A percentile compares a stretch with the other conserved stretches of the same genome.
These are phyloP conservation scores for Callipepla californica DNA, from an alignment of 2,113 vertebrate species.

Conservation along the genomic window DNA sequence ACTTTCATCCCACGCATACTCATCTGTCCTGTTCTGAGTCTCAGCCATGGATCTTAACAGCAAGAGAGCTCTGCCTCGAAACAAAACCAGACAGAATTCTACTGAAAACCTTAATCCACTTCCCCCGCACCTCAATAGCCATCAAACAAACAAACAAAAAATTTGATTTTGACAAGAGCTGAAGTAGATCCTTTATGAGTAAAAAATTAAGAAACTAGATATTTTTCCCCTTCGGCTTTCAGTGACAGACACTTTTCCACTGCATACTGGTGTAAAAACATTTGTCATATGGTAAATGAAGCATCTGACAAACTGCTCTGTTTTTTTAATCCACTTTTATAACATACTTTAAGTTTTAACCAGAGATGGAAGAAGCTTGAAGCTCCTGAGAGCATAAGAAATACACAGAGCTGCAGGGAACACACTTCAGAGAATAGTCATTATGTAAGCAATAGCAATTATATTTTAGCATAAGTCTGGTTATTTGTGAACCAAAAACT, in stretches of 20 bases:
- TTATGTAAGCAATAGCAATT: conserved; percentile 24
- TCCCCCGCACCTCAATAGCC: not conserved
- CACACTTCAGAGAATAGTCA: not conserved
- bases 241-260: not conserved
- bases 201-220: not conserved
- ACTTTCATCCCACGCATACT: not conserved
- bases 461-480: not conserved
- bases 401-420: not conserved
- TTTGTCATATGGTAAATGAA: not conserved
- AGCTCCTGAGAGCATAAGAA: conserved; percentile 26
- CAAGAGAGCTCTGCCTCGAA: not conserved
- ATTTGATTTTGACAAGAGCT: not conserved
- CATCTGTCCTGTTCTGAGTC: not conserved
- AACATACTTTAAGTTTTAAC: not conserved
- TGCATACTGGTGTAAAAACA: not conserved
- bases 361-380: not conserved
- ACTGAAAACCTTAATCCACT: not conserved
- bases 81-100: not conserved
- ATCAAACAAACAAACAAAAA: not conserved
- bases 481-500: conserved; percentile 11
- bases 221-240: not conserved
- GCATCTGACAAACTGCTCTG: not conserved
- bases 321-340: not conserved
- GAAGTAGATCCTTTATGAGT: not conserved
- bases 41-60: not conserved